Conservation (phyloP, 1,140 invertebrate genomes). For the Ectropis grisescens region DNA sequence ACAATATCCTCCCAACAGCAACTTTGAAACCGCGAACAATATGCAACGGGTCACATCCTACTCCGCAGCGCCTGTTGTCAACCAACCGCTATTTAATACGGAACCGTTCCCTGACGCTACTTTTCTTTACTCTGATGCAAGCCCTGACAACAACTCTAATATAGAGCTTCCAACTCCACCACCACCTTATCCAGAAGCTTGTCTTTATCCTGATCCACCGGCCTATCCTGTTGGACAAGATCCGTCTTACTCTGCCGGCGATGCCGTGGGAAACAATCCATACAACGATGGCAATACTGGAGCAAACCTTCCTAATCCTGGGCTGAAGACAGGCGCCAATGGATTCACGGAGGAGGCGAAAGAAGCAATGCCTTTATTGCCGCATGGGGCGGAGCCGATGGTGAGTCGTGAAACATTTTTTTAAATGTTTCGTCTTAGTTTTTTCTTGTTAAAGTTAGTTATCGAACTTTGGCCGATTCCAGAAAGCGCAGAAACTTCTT, state of each 20-base stretch:
- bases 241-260: slow-evolving; percentile 12
- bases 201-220: slow-evolving; percentile 11
- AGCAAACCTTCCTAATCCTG: too few relatives aligned
- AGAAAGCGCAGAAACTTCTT: too few relatives aligned
- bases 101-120: slow-evolving; percentile 12
- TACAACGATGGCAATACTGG: too few relatives aligned
- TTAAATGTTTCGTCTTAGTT: too few relatives aligned
- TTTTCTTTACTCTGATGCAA: slow-evolving; percentile 8
- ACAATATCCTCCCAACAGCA: slow-evolving; percentile 30
- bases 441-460: too few relatives aligned
- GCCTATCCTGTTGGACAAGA: slow-evolving; percentile 11
- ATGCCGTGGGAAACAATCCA: slow-evolving; percentile 6
- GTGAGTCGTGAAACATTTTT: too few relatives aligned
- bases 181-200: too few relatives aligned
- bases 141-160: background rate
- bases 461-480: too few relatives aligned
- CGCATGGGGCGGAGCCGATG: slow-evolving; percentile 14
- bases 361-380: slow-evolving; percentile 16
- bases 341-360: too few relatives aligned
- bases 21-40: too few relatives aligned
- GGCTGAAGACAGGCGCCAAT: too few relatives aligned
- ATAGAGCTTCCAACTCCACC: too few relatives aligned
- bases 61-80: slow-evolving; percentile 1
- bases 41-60: slow-evolving; percentile 5
- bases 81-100: slow-evolving; percentile 1